Evolutionary conservation across 2,888 invertebrate genomes (phyloP).

Genomic region (Dicroscelio sp.): DNA sequence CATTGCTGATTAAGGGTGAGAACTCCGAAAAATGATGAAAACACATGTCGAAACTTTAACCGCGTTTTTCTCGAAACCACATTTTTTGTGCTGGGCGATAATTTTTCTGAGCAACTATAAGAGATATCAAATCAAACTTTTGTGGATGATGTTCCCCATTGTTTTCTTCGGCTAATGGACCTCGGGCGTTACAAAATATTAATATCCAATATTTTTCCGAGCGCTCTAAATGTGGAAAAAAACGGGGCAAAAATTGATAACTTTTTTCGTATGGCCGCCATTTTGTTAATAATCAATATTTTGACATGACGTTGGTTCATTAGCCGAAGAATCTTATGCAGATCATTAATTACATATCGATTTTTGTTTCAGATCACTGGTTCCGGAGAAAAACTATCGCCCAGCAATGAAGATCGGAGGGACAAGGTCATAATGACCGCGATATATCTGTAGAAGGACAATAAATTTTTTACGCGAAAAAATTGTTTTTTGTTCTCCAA

Average conservation of each 20-base stretch:
- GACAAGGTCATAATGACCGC: constrained; percentile 16
- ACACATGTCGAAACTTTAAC: neutral
- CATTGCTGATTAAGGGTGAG: too few relatives aligned
- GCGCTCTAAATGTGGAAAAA: constrained; percentile 11
- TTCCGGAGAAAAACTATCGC: neutral
- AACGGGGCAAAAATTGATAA: constrained; percentile 2
- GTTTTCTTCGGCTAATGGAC: neutral
- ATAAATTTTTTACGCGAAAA: neutral
- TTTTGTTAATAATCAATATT: constrained; percentile 18
- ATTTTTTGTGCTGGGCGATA: too few relatives aligned
- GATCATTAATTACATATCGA: constrained; percentile 15
- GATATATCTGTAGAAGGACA: neutral
- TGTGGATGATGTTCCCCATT: too few relatives aligned
- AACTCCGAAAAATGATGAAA: neutral
- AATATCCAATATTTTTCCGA: neutral
- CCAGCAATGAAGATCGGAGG: neutral
- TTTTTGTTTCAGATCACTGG: constrained; percentile 28
- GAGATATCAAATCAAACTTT: too few relatives aligned
- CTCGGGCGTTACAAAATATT: neutral
- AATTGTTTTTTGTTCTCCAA: neutral
- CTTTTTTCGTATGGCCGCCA: neutral
- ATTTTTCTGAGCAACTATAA: too few relatives aligned
- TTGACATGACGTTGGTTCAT: neutral
- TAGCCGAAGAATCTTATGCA: constrained; percentile 14
- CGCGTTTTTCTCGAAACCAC: too few relatives aligned